Conservation (phyloP, 2,888 invertebrate species). For the Hirtodrosophila histrioides region DNA sequence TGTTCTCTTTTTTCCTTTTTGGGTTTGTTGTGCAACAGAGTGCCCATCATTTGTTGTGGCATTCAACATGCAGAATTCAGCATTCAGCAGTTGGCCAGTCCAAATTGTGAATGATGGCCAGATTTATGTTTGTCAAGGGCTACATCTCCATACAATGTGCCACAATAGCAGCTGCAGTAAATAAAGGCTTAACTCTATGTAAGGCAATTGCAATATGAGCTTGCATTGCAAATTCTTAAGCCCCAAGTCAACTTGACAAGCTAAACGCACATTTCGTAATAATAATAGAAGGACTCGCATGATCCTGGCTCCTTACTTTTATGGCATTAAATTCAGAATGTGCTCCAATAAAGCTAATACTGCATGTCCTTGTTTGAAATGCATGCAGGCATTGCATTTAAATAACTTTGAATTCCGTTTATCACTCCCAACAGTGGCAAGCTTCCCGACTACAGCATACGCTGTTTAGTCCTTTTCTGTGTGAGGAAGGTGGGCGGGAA, state of each 20-base stretch:
- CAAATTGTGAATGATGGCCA: slow-evolving; percentile 40
- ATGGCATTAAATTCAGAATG: no score
- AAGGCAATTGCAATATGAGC: slow-evolving; percentile 8
- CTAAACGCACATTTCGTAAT: background rate
- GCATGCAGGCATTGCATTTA: no score
- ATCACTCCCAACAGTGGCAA: no score
- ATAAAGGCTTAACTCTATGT: slow-evolving; percentile 24
- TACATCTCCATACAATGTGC: slow-evolving; percentile 28
- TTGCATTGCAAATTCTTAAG: background rate
- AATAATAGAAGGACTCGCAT: no score
- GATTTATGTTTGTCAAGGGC: slow-evolving; percentile 40
- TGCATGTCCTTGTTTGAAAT: no score
- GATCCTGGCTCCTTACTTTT: no score
- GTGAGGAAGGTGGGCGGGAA: no score
- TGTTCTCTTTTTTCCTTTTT: background rate
- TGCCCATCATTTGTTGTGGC: slow-evolving; percentile 6
- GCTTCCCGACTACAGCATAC: no score
- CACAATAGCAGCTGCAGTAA: slow-evolving; percentile 29
- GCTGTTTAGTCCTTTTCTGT: no score
- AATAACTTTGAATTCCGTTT: no score
- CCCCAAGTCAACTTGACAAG: slow-evolving; percentile 8
- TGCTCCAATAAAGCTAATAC: no score
- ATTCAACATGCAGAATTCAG: slow-evolving; percentile 11
- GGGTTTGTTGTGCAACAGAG: slow-evolving; percentile 18
- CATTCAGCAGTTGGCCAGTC: background rate